Base-by-base conservation (phyloP, 2,797 vertebrate genomes). In the Gymnodraco acuticeps region DNA sequence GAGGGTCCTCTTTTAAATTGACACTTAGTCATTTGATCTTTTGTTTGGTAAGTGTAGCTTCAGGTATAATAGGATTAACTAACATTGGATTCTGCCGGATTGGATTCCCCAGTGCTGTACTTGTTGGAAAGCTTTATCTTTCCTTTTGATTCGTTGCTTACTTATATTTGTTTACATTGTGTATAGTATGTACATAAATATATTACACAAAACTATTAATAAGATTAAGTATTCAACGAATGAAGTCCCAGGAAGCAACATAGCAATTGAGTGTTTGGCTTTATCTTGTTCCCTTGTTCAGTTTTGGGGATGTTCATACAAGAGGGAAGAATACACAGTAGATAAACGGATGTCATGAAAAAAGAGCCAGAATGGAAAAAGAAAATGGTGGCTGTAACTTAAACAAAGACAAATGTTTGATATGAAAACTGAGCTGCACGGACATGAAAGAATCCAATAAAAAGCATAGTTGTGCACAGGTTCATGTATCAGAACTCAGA, bases 341-440 rank as follows among this genome's bases (percentile, higher is more conserved):
- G 27, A 27, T 27, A 27, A 27, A 27, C 27, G 27, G 27, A 27
- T 27, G 27, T 27, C 27, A 27, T 5, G 4, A 46, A 1, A 46
- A 61, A 51, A 38, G 3, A 33, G 11, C 5, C 14, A 20, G 7
- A 58, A 31, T 41, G 15, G 5, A 45, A 46, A 31, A 54, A 43
- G 31, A 23, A 55, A 46, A 19, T 23, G 11, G 27, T 48, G 19
- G 10, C 20, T 55, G n/a, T 48, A 50, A 46, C 65, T 76, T 43
- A 70, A 80, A 76, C 31, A 43, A 38, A 78, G n/a, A 68, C 20
- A 48, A 27, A 69, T 46, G 63, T 67, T 71, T 54, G 52, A 83
- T 27, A 45, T 38, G 52, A 73, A n/a, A 33, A 12, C 33, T 15
- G 46, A 72, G 51, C 61, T 63, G n/a, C 0, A 10, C 52, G 48